These are phyloP conservation scores for Branchellion lobata DNA, from an alignment of 2,888 invertebrate species.

Conservation along the genomic window DNA sequence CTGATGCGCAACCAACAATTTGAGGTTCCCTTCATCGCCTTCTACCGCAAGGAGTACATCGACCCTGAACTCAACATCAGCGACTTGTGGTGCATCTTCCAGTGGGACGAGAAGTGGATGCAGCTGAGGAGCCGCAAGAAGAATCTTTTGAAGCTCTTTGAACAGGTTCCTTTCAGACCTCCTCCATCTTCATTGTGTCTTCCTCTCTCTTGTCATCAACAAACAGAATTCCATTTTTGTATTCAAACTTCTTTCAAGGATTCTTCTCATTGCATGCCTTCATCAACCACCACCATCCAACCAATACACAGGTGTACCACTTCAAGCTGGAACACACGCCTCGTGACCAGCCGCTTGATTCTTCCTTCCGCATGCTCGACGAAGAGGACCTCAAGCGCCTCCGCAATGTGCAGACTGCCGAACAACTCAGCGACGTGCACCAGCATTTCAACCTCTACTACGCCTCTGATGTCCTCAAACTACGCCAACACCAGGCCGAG, in stretches of 20 bases:
- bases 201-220: too few species aligned
- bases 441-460: conserved; percentile 91
- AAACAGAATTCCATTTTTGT: too few species aligned
- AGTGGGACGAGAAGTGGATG: conserved; percentile 81
- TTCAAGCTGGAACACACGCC: conserved; percentile 85
- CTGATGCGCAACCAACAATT: conserved; percentile 92
- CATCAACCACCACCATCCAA: too few species aligned
- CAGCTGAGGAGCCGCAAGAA: conserved; percentile 81
- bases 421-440: conserved; percentile 89
- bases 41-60: conserved; percentile 96
- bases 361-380: conserved; percentile 77
- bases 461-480: conserved; percentile 67
- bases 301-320: conserved; percentile 72
- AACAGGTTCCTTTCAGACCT: too few species aligned
- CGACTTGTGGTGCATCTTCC: conserved; percentile 96
- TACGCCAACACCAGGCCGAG: conserved; percentile 65
- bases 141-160: conserved; percentile 77
- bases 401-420: conserved; percentile 65
- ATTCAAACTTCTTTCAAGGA: too few species aligned
- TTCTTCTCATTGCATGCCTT: too few species aligned
- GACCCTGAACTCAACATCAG: conserved; percentile 89
- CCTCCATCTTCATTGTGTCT: too few species aligned
- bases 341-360: conserved; percentile 80
- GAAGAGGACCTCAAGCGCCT: conserved; percentile 72
- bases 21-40: conserved; percentile 95